Conservation (phyloP, 2,113 vertebrate species). For the Dascyllus trimaculatus region DNA sequence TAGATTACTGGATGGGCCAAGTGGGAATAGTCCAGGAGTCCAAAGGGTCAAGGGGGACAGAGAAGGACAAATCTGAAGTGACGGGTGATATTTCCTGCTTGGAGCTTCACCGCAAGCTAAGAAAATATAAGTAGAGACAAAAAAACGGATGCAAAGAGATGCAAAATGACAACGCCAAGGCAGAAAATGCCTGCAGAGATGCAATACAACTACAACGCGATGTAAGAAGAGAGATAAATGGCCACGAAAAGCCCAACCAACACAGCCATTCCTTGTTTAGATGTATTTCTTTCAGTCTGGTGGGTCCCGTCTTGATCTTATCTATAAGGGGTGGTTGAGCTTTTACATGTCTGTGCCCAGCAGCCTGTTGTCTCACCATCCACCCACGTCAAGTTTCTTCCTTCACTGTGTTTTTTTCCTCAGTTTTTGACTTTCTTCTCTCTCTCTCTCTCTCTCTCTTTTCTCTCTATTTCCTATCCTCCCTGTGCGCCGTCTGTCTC, state of each 20-base stretch:
- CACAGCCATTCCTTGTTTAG: neutral
- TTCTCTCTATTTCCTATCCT: slow-evolving; percentile 19
- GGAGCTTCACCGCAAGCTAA: no score
- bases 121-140: no score
- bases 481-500: slow-evolving; percentile 45
- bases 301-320: no score
- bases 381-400: slow-evolving; percentile 11
- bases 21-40: neutral
- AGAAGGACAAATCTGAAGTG: neutral
- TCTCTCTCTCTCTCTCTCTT: slow-evolving; percentile 10
- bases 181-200: neutral
- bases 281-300: neutral
- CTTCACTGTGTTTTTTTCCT: slow-evolving; percentile 16
- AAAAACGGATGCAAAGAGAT: neutral
- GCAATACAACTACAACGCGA: neutral
- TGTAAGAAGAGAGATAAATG: neutral
- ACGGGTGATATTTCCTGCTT: neutral
- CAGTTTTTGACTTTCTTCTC: neutral
- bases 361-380: neutral
- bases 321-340: neutral
- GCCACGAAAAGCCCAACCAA: neutral
- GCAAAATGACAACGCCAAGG: neutral
- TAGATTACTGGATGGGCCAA: neutral
- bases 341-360: slow-evolving; percentile 11
- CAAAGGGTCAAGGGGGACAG: neutral